phyloP scores from a whole-genome alignment of 2,113 vertebrate species.

The Macrotis lagotis region DNA sequence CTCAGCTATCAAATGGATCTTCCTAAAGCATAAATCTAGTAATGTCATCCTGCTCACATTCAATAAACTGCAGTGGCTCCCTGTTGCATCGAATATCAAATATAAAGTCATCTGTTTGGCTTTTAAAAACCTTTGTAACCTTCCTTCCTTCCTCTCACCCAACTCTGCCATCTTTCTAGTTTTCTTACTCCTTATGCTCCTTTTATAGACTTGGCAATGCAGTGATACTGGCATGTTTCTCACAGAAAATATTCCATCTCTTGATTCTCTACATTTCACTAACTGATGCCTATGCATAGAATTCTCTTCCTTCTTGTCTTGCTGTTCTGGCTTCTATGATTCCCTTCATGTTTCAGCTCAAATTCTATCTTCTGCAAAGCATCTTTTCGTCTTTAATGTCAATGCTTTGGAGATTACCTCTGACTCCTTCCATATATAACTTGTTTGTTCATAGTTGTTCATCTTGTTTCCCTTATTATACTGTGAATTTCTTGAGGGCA shows the following conservation, averaged over 20 bases:
- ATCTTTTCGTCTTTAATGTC: neutral
- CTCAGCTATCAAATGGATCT: neutral
- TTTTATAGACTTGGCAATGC: neutral
- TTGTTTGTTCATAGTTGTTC: neutral
- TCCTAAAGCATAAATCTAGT: neutral
- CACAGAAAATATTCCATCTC: neutral
- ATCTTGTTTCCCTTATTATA: neutral
- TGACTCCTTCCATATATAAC: neutral
- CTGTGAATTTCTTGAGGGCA: neutral
- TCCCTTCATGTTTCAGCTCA: neutral
- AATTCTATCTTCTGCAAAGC: neutral
- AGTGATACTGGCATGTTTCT: neutral
- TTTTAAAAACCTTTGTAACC: neutral
- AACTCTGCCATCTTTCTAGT: neutral
- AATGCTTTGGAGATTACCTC: neutral
- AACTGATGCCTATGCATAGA: neutral
- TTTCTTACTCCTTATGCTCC: neutral
- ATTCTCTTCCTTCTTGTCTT: neutral
- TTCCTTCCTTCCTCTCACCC: fast-evolving
- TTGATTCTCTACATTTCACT: neutral
- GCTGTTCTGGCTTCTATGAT: neutral
- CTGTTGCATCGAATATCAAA: neutral
- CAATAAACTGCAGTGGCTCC: neutral
- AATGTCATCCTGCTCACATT: neutral
- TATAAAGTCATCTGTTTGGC: neutral